Evolutionary conservation across 2,888 invertebrate species (phyloP).

Genomic region (Erebia epiphron): DNA sequence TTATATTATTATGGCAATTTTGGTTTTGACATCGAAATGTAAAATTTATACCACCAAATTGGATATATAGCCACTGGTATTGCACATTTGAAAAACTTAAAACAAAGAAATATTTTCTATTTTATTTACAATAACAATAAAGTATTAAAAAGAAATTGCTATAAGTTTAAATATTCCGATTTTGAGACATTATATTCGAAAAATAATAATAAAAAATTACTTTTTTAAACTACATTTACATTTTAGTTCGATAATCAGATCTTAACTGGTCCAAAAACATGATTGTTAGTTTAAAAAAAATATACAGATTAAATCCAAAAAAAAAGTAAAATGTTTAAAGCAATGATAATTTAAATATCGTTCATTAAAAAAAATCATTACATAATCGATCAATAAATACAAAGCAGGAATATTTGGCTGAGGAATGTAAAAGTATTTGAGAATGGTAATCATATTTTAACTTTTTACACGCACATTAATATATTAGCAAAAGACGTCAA

Average conservation of each 20-base stretch:
- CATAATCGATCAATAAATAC: background rate
- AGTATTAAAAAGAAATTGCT: background rate
- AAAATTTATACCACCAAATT: background rate
- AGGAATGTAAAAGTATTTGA: constrained; percentile 1
- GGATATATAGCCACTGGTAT: background rate
- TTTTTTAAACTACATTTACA: constrained; percentile 5
- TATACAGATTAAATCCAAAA: background rate
- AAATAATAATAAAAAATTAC: background rate
- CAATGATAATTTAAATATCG: background rate
- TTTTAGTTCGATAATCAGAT: constrained; percentile 5
- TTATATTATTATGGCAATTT: background rate
- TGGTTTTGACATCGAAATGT: background rate
- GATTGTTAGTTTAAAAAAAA: background rate
- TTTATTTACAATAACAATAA: background rate
- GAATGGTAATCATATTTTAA: background rate
- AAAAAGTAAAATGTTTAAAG: background rate
- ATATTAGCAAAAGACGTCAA: too few relatives aligned
- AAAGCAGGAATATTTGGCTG: background rate
- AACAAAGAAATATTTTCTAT: background rate
- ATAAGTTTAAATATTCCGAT: background rate
- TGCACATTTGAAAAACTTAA: background rate
- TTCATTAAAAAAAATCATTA: background rate
- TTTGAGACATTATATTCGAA: background rate
- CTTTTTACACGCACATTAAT: too few relatives aligned
- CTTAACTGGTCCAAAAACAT: background rate